A percentile compares a stretch with the other conserved stretches of the same genome.
These are phyloP conservation scores for Drosophila prolongata DNA, from an alignment of 2,888 invertebrate genomes.

Conservation along the genomic window DNA sequence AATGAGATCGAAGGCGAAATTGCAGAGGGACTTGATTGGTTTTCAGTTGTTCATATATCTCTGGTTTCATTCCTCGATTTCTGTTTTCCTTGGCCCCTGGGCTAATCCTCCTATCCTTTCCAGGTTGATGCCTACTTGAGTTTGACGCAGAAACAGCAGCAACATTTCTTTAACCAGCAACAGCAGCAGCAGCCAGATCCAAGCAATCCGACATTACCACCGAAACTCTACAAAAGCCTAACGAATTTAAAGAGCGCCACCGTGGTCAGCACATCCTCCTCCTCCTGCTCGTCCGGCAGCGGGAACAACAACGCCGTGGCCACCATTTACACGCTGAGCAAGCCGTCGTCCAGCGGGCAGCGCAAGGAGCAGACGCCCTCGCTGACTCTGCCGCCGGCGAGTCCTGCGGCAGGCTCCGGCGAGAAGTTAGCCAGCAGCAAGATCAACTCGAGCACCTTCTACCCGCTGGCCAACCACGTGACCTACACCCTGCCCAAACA, in stretches of 20 bases:
- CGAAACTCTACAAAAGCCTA: constrained; percentile 84
- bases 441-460: constrained; percentile 84
- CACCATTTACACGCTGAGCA: constrained; percentile 80
- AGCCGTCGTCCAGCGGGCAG: constrained; percentile 54
- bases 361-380: constrained; percentile 75
- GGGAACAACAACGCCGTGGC: constrained; percentile 69
- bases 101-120: constrained; percentile 12
- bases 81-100: background rate
- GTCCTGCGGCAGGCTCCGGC: constrained; percentile 55
- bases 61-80: constrained; percentile 50
- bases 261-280: constrained; percentile 51
- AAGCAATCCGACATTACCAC: constrained; percentile 83
- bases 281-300: constrained; percentile 38
- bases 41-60: background rate
- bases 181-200: constrained; percentile 58
- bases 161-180: constrained; percentile 74
- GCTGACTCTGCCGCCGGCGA: constrained; percentile 81
- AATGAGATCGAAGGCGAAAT: constrained; percentile 41
- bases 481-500: constrained; percentile 84
- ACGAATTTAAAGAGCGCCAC: constrained; percentile 82
- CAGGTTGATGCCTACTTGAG: constrained; percentile 82
- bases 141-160: constrained; percentile 80
- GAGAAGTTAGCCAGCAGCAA: constrained; percentile 66
- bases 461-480: constrained; percentile 83
- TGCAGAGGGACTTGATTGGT: constrained; percentile 19